A percentile compares a stretch with the other conserved stretches of the same genome.
These are phyloP conservation scores for Pantherophis vulpinus DNA, from an alignment of 2,797 vertebrate genomes.

Conservation along the genomic window DNA sequence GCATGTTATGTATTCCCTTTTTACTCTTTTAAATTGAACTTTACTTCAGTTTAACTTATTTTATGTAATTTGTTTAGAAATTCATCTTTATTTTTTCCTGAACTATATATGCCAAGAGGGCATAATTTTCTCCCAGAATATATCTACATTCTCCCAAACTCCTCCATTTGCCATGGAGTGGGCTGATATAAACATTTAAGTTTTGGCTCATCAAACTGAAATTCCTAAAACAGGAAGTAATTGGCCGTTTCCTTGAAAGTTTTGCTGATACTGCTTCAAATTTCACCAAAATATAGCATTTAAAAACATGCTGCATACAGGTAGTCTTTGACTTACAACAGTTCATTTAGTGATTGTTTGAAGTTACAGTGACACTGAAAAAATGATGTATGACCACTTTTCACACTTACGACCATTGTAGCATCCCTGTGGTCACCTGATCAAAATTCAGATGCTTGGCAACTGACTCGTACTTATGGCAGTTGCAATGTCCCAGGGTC, in stretches of 20 bases:
- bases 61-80: neutral
- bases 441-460: no score
- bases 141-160: neutral
- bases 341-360: no score
- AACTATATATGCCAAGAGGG: neutral
- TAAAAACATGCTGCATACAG: neutral
- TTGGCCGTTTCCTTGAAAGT: neutral
- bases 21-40: neutral
- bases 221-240: neutral
- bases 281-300: neutral
- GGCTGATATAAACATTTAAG: neutral
- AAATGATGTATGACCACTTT: no score
- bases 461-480: no score
- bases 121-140: neutral
- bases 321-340: no score
- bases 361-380: no score
- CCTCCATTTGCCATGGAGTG: neutral
- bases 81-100: neutral
- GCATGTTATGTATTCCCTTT: neutral
- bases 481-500: no score
- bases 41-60: neutral
- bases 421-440: no score
- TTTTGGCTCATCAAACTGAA: neutral
- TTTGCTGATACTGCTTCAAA: neutral
- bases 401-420: no score